Conservation (phyloP, 2,888 invertebrate species). For the Tetragonisca angustula region DNA sequence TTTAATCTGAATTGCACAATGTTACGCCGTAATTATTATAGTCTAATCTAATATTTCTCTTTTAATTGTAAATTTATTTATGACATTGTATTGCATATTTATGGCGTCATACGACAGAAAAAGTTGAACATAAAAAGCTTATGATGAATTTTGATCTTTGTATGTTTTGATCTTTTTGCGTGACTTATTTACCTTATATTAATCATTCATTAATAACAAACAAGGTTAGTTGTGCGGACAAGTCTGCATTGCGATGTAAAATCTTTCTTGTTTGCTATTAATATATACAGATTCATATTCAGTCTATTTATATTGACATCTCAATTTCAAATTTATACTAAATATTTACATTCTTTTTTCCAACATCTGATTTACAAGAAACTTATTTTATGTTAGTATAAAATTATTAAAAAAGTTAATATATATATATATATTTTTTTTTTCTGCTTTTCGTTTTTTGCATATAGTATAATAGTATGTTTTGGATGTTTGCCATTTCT, state of each 20-base stretch:
- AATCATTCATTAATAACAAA: conserved; percentile 34
- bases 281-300: neutral
- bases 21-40: neutral
- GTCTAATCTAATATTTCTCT: neutral
- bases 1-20: conserved; percentile 5
- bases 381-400: neutral
- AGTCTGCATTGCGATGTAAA: conserved; percentile 16
- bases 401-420: neutral
- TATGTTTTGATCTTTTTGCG: conserved; percentile 17
- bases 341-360: neutral
- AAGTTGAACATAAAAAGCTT: neutral
- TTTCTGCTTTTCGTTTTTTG: neutral
- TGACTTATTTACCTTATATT: conserved; percentile 19
- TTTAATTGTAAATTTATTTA: neutral
- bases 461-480: neutral
- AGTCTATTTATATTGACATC: neutral
- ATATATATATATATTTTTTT: neutral
- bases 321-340: neutral
- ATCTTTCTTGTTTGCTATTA: neutral
- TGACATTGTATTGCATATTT: no score
- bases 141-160: no score
- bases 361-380: neutral
- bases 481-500: conserved; percentile 26
- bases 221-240: conserved; percentile 11
- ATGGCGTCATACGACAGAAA: neutral